Conservation (phyloP, 2,113 vertebrate species). For the Ictalurus punctatus region DNA sequence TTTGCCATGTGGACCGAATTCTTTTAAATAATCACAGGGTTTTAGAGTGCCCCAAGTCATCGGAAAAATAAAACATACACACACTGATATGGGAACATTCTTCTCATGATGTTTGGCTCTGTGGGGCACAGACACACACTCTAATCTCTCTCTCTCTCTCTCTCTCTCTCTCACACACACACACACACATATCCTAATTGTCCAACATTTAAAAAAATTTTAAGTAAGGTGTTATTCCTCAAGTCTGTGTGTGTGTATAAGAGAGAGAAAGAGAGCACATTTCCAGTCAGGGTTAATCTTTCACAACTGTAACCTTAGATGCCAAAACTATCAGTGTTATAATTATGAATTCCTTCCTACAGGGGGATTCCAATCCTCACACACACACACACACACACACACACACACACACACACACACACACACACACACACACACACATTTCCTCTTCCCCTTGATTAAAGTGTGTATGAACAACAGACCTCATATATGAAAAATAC, state of each 20-base stretch:
- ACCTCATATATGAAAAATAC: background rate
- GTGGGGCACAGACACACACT: background rate
- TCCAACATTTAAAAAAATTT: no score
- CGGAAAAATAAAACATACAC: background rate
- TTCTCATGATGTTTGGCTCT: background rate
- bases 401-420: background rate
- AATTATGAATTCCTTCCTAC: constrained; percentile 24
- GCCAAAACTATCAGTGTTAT: background rate
- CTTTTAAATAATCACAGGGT: background rate
- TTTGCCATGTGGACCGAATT: background rate
- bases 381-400: background rate
- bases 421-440: background rate
- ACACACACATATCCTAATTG: background rate
- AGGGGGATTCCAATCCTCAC: constrained; percentile 16
- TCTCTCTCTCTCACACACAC: background rate
- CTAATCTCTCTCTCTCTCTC: background rate
- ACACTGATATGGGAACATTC: constrained; percentile 16
- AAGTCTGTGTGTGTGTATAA: no score
- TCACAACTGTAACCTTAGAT: background rate
- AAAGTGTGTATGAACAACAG: background rate
- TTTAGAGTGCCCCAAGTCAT: background rate
- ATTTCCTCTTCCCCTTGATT: background rate
- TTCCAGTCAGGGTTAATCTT: background rate
- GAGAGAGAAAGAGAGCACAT: no score
- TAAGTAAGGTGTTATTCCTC: no score